Percentiles rank a stretch among this genome's conserved stretches.
Evolutionary conservation across 2,888 invertebrate species (phyloP).

Genomic region (Schizaphis graminum): DNA sequence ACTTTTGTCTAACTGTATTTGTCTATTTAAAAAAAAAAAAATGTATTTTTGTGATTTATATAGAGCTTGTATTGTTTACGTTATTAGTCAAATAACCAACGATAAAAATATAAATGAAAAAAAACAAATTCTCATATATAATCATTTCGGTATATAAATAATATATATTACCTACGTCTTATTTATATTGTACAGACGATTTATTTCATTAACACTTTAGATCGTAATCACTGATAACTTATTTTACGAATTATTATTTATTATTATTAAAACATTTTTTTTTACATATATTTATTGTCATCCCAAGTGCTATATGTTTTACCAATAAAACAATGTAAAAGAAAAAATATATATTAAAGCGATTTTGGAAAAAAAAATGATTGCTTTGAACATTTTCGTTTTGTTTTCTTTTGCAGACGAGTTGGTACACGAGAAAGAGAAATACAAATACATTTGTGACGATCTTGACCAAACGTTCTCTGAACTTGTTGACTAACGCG

Average conservation of each 20-base stretch:
- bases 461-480: constrained; percentile 83
- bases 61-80: constrained; percentile 60
- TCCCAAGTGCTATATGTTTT: constrained; percentile 66
- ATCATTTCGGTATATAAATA: constrained; percentile 40
- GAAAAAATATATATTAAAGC: constrained; percentile 34
- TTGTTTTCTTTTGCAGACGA: constrained; percentile 73
- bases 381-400: constrained; percentile 66
- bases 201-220: constrained; percentile 65
- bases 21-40: constrained; percentile 54
- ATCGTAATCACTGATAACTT: constrained; percentile 66
- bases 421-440: constrained; percentile 80
- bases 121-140: constrained; percentile 60
- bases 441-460: constrained; percentile 84
- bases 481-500: constrained; percentile 77
- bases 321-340: constrained; percentile 62
- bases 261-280: constrained; percentile 59
- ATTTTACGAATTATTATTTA: constrained; percentile 66
- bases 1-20: constrained; percentile 58
- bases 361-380: constrained; percentile 41
- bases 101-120: constrained; percentile 57
- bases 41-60: constrained; percentile 58
- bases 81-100: constrained; percentile 60
- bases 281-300: constrained; percentile 66
- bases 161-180: constrained; percentile 47
- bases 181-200: constrained; percentile 62